Evolutionary conservation across 2,113 vertebrate genomes (phyloP), one percentile per base, ranked within the genome.

Genomic region (Peromyscus californicus): DNA sequence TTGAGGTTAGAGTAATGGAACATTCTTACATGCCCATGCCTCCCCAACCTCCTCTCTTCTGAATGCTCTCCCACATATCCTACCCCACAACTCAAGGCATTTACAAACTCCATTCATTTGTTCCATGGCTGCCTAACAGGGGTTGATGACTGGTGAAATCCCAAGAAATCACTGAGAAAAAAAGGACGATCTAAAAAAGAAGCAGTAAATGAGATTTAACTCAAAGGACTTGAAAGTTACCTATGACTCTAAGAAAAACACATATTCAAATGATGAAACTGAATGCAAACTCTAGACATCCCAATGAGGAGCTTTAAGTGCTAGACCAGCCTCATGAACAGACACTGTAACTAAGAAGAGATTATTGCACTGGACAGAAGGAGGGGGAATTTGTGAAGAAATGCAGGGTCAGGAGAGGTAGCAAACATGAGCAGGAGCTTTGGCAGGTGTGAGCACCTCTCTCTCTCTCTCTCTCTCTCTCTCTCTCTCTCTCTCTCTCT

Each of bases 171-270:
- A 92, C 10, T n/a, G 21, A 79, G 26, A 26, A n/a, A 26, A 75
- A 19, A 51, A 7, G 91, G 15, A 51, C 78, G 69, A 83, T 61
- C 31, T 85, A 75, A 63, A 48, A 84, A 92, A 83, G 29, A 86
- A 57, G 4, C 29, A 26, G 70, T 74, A 29, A 94, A 78, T 89
- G 13, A 83, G 10, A 85, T 59, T 94, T 75, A 82, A 91, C 33
- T 83, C 88, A n/a, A 92, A 94, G 85, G 22, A 63, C 42, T 48
- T 78, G 31, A 89, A 45, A 89, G 91, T 86, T 13, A 95, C 90
- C 24, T 42, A 57, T 69, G 39, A 45, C 15, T 93, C 78, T 42
- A 96, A 95, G 69, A 65, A 92, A 95, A 94, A 10, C 22, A 1
- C 88, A 70, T 59, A 91, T 67, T 8, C 36, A 90, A 95, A 86